Conservation (phyloP, 2,888 invertebrate species). For the Anthrax anthrax region DNA sequence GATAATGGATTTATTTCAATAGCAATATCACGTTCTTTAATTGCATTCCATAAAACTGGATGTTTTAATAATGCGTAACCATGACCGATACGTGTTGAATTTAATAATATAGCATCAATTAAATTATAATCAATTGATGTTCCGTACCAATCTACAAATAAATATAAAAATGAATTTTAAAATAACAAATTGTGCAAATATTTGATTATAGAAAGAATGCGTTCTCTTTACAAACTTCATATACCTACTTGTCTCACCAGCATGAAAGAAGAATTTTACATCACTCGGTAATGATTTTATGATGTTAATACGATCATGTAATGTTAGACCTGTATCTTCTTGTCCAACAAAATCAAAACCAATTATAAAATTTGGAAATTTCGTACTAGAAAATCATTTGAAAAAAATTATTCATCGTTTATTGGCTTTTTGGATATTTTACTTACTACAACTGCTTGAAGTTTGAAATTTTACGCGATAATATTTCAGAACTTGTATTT, state of each 20-base stretch:
- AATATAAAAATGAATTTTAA: not conserved
- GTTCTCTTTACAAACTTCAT: not conserved
- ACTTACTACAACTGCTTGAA: constrained; percentile 25
- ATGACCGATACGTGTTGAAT: constrained; percentile 32
- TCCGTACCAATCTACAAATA: constrained; percentile 38
- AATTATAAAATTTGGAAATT: constrained; percentile 39
- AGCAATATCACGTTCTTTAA: constrained; percentile 26
- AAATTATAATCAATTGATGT: constrained; percentile 42
- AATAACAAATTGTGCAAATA: not conserved
- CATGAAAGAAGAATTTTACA: constrained; percentile 47
- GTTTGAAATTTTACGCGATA: constrained; percentile 15
- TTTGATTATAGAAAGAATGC: not conserved
- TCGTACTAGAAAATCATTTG: constrained; percentile 14
- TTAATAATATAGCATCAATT: constrained; percentile 32
- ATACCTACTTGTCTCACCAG: constrained; percentile 44
- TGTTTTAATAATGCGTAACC: constrained; percentile 31
- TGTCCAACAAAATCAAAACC: constrained; percentile 56
- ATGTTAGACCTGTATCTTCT: constrained; percentile 44
- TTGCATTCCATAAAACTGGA: constrained; percentile 27
- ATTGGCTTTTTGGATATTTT: not conserved
- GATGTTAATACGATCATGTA: constrained; percentile 25
- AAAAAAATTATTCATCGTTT: not conserved
- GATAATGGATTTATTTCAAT: constrained; percentile 32
- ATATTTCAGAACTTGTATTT: constrained; percentile 8
- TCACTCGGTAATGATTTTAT: constrained; percentile 20